Evolutionary conservation across 2,113 vertebrate genomes (phyloP).

Genomic region (Crocuta crocuta): DNA sequence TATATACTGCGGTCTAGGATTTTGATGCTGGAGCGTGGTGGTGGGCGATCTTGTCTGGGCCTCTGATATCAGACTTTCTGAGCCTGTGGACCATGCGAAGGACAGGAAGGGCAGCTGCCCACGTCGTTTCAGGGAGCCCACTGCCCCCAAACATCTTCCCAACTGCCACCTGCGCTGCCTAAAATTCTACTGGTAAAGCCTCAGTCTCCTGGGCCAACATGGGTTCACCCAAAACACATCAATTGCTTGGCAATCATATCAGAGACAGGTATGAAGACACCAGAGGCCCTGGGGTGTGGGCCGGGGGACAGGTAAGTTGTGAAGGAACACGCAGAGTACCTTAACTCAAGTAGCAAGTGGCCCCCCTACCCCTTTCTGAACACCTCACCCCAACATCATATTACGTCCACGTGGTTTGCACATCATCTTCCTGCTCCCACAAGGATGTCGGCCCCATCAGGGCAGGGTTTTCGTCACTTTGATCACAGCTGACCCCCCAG

Average conservation of each 20-base stretch:
- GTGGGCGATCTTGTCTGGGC: not conserved
- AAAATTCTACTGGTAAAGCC: not conserved
- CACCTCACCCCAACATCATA: too few species aligned
- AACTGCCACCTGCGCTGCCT: not conserved
- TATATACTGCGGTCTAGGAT: not conserved
- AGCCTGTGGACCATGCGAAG: not conserved
- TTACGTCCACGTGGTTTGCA: not conserved
- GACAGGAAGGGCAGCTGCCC: not conserved
- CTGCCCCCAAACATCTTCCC: not conserved
- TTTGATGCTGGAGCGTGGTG: not conserved
- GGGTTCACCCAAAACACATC: not conserved
- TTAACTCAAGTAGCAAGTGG: not conserved
- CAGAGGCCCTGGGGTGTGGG: not conserved
- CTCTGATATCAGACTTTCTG: not conserved
- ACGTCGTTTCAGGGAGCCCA: not conserved
- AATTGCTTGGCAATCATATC: rapidly evolving
- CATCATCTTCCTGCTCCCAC: not conserved
- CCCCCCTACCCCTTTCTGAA: not conserved
- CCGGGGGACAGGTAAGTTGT: not conserved
- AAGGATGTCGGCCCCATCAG: not conserved
- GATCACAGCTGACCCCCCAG: not conserved
- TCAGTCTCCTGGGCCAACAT: not conserved
- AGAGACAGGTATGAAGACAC: too few species aligned
- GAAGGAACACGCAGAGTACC: not conserved
- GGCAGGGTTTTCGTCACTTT: not conserved